Conservation (phyloP, 2,888 invertebrate species). For the Conchocele bisecta region DNA sequence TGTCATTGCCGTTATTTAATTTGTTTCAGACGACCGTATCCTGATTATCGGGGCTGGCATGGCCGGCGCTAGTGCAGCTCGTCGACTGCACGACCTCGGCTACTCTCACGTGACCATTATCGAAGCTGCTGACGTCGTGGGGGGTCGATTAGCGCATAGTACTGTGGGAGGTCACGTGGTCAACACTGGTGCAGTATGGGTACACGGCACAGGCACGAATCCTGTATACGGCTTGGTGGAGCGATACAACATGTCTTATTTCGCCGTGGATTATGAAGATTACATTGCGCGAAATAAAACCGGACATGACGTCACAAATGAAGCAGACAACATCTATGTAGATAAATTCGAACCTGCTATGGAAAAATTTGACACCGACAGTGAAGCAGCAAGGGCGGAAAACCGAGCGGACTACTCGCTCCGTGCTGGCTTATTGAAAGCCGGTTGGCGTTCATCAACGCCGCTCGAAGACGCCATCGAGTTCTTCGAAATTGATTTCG, state of each 20-base stretch:
- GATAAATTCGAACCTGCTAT: background rate
- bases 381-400: background rate
- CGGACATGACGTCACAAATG: background rate
- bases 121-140: slow-evolving; percentile 16
- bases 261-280: background rate
- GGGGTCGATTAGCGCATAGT: slow-evolving; percentile 11
- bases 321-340: background rate
- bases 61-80: slow-evolving; percentile 24
- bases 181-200: slow-evolving; percentile 1
- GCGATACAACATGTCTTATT: background rate
- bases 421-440: background rate
- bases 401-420: background rate
- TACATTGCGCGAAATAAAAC: background rate
- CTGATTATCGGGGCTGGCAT: slow-evolving; percentile 29
- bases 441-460: background rate
- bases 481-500: background rate
- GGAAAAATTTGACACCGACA: background rate
- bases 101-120: slow-evolving; percentile 16
- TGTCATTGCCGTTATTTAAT: too few relatives aligned
- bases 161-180: slow-evolving; percentile 10
- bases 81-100: slow-evolving; percentile 6
- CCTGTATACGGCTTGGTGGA: background rate
- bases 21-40: slow-evolving; percentile 1
- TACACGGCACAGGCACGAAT: background rate
- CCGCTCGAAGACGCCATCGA: slow-evolving; percentile 3